Conservation (phyloP, 2,797 vertebrate genomes). For the Lycodopsis pacificus region DNA sequence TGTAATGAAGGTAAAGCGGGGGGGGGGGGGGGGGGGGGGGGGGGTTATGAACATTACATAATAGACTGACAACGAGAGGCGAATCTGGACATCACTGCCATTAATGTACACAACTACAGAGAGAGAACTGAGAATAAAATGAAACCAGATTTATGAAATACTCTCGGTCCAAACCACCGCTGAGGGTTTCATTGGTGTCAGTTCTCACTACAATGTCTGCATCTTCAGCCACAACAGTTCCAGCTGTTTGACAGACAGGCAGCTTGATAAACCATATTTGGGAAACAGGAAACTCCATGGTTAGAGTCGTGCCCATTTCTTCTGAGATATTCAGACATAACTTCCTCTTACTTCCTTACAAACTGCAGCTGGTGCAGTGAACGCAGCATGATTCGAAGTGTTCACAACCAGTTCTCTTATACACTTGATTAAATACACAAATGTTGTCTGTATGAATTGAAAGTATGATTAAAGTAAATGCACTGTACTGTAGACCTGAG, state of each 20-base stretch:
- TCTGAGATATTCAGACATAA: slow-evolving; percentile 45
- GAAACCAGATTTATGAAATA: not conserved
- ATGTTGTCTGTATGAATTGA: not conserved
- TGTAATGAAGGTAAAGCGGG: not conserved
- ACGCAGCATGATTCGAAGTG: not conserved
- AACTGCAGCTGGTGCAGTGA: not conserved
- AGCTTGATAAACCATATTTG: slow-evolving; percentile 77
- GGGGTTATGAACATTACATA: not conserved
- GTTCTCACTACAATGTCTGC: slow-evolving; percentile 12
- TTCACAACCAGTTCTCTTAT: not conserved
- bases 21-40: no score
- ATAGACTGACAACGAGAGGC: not conserved
- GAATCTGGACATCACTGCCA: not conserved
- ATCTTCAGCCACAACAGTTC: slow-evolving; percentile 41
- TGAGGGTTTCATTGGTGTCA: slow-evolving; percentile 4
- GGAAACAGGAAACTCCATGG: slow-evolving; percentile 79
- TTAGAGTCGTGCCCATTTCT: slow-evolving; percentile 46
- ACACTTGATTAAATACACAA: not conserved
- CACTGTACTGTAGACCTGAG: not conserved
- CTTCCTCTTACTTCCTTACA: slow-evolving; percentile 37
- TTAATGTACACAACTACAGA: not conserved
- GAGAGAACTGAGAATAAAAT: not conserved
- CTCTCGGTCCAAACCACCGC: not conserved
- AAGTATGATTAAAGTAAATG: not conserved
- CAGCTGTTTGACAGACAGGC: slow-evolving; percentile 35